phyloP scores from a whole-genome alignment of 2,888 invertebrate species.

The Limnephilus lunatus region DNA sequence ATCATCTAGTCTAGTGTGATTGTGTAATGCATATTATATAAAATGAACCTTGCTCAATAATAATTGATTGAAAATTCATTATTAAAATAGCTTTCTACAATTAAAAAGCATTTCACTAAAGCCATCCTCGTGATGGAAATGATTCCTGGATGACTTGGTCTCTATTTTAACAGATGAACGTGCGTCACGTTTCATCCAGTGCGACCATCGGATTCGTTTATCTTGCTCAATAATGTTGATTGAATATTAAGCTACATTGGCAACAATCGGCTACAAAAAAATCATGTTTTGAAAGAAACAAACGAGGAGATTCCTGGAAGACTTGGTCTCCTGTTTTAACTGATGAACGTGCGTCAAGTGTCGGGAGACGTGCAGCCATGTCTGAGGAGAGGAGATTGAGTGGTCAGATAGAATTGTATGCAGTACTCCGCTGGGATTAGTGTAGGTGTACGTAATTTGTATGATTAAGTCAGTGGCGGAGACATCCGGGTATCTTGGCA shows the following conservation, averaged over 20 bases:
- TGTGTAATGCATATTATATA: too few relatives aligned
- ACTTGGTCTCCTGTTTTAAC: not conserved
- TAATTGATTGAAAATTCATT: too few relatives aligned
- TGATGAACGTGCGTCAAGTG: not conserved
- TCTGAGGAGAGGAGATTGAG: not conserved
- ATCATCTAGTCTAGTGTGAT: too few relatives aligned
- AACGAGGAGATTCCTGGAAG: not conserved
- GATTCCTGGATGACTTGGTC: too few relatives aligned
- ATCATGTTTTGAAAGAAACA: not conserved
- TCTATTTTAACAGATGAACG: too few relatives aligned
- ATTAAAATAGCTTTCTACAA: too few relatives aligned
- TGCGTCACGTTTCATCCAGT: not conserved
- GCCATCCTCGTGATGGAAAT: too few relatives aligned
- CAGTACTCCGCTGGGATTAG: not conserved
- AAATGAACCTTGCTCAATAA: too few relatives aligned
- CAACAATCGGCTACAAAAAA: not conserved
- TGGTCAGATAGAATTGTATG: not conserved
- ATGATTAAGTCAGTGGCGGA: not conserved
- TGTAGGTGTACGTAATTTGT: slow-evolving; percentile 2
- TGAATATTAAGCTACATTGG: not conserved
- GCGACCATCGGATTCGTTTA: not conserved
- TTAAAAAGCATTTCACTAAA: too few relatives aligned
- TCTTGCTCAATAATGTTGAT: not conserved
- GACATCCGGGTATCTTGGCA: not conserved
- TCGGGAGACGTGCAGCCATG: not conserved